Evolutionary conservation across 1,140 invertebrate species (phyloP), one percentile per base, ranked within the genome.

Genomic region (Achatina immaculata): DNA sequence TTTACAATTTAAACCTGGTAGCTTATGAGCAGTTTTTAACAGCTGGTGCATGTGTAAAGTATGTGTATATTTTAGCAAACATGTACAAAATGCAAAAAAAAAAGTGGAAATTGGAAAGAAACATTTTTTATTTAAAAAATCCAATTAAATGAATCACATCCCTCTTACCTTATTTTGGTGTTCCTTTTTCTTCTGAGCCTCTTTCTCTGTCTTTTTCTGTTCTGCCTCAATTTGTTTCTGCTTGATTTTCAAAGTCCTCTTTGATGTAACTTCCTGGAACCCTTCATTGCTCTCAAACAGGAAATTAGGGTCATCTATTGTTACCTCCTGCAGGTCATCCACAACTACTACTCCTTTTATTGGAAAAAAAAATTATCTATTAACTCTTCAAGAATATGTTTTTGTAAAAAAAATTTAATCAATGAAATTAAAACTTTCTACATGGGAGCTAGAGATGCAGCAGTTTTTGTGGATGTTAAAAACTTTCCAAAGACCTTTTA

Each of bases 241-340:
- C 81, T 91, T 91, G 66, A 85, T 88, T 83, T 91, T 91, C 42
- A 90, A 84, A n/a, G 89, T 85, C 86, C 96, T 96, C 88, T 96
- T 96, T 55, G 95, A 95, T 65, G 95, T 93, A 0, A 96, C 96
- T 90, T 97, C 96, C 90, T 96, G 95, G 89, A 97, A 97, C 62
- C 95, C 95, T 88, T 96, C 95, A 86, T 95, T 93, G 81, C 87
- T 90, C 82, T 93, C 92, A 86, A 90, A 92, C 40, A 92, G 82
- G 78, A 90, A 90, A 58, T 88, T 86, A 72, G 91, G 89, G 82
- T 92, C 92, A 83, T 92, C 92, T 62, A 91, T 89, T 71, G 91
- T 91, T 0, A 91, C 93, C 79, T 94, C 93, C 62, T 91, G 92
- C 82, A 93, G 92, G 82, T 93, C 92, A 89, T 94, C 93, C 85